phyloP scores from a whole-genome alignment of 92 coral and sea anemone genomes.

The Blastomussa wellsi region DNA sequence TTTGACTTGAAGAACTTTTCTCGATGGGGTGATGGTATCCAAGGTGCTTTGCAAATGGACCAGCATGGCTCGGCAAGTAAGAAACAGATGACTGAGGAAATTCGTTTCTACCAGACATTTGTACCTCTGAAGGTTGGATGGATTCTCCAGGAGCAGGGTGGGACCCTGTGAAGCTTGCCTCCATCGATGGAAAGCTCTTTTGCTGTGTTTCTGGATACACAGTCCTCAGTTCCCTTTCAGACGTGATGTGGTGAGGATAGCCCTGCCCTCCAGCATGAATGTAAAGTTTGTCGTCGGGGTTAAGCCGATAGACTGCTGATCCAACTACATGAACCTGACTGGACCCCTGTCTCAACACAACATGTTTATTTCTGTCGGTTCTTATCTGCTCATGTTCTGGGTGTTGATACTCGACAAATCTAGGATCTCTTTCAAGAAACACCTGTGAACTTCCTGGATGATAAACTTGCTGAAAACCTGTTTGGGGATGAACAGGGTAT shows the following conservation, averaged over 20 bases:
- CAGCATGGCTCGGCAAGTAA: conserved; percentile 1
- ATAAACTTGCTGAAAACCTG: not conserved
- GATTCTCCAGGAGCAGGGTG: not conserved
- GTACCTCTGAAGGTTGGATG: conserved; percentile 3
- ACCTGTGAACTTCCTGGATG: conserved; percentile 3
- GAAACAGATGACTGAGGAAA: not conserved
- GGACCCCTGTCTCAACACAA: conserved; percentile 24
- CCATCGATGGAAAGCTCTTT: not conserved
- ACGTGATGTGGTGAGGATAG: not conserved
- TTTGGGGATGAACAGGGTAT: conserved; percentile 1
- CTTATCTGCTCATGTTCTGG: conserved; percentile 2
- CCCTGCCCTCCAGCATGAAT: conserved; percentile 24
- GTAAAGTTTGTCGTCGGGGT: conserved; percentile 31
- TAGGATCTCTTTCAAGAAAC: not conserved
- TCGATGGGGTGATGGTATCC: conserved; percentile 17
- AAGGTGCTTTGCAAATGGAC: conserved; percentile 2
- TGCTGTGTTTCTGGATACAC: not conserved
- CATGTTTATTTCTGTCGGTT: conserved; percentile 12
- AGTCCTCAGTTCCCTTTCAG: conserved; percentile 15
- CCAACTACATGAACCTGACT: conserved; percentile 33
- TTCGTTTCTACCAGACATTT: conserved; percentile 1
- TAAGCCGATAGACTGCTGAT: conserved; percentile 16
- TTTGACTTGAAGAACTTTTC: not conserved
- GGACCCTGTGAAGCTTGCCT: not conserved
- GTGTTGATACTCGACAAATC: not conserved